phyloP scores from a whole-genome alignment of 1,140 invertebrate species.

The Galleria mellonella region DNA sequence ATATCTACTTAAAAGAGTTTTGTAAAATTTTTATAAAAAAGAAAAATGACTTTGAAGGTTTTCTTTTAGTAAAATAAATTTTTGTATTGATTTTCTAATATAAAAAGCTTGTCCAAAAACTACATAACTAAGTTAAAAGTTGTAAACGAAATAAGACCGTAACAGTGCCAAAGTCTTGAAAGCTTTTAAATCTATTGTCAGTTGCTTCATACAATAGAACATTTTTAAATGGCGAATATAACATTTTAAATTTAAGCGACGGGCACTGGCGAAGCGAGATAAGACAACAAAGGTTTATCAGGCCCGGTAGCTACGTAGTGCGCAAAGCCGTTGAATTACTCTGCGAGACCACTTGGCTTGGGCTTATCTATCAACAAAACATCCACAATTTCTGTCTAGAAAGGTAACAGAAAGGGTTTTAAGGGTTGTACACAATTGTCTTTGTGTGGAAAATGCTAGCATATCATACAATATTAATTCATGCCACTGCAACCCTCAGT shows the following conservation, averaged over 20 bases:
- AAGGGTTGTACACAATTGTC: neutral
- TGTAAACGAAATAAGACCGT: too few relatives aligned
- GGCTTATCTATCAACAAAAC: slow-evolving; percentile 60
- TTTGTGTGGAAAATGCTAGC: neutral
- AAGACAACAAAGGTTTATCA: slow-evolving; percentile 58
- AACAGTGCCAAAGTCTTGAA: neutral
- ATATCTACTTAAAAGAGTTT: too few relatives aligned
- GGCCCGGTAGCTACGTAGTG: slow-evolving; percentile 33
- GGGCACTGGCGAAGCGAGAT: slow-evolving; percentile 32
- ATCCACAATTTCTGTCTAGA: slow-evolving; percentile 30
- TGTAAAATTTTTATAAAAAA: too few relatives aligned
- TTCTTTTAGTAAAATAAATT: too few relatives aligned
- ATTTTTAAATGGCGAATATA: slow-evolving; percentile 26
- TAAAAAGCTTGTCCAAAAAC: too few relatives aligned
- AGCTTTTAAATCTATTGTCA: neutral
- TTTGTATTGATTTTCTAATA: too few relatives aligned
- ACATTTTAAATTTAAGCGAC: slow-evolving; percentile 35
- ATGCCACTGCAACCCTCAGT: neutral
- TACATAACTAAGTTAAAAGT: too few relatives aligned
- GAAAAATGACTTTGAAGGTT: too few relatives aligned
- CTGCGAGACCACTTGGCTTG: slow-evolving; percentile 31
- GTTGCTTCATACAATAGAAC: slow-evolving; percentile 3
- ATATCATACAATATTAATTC: neutral
- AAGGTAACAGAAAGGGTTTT: slow-evolving; percentile 20
- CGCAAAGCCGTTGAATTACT: slow-evolving; percentile 44